Conservation (phyloP, 2,113 vertebrate species). For the Lampris megalopsis region DNA sequence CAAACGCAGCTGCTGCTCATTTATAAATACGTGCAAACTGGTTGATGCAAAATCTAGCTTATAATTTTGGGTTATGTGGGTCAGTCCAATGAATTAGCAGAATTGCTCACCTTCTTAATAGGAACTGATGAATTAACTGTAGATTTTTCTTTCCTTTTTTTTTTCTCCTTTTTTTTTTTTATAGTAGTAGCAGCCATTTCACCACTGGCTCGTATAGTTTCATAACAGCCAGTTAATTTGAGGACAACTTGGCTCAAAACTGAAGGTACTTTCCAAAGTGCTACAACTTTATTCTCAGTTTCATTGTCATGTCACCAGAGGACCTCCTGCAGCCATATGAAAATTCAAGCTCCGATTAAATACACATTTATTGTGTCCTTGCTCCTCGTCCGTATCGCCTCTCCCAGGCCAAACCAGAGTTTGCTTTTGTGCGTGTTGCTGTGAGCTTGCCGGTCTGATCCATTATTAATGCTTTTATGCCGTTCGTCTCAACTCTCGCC, state of each 20-base stretch:
- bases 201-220: background rate
- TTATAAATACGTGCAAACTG: conserved; percentile 54
- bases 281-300: too few species aligned
- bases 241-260: background rate
- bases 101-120: conserved; percentile 53
- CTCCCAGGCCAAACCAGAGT: too few species aligned
- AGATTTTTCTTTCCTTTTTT: conserved; percentile 38
- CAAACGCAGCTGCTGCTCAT: conserved; percentile 23
- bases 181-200: background rate
- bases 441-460: background rate
- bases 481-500: too few species aligned
- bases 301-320: background rate
- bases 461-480: too few species aligned
- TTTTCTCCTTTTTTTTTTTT: conserved; percentile 14
- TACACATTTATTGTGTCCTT: background rate
- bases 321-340: background rate
- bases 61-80: conserved; percentile 77
- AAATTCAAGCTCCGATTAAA: background rate
- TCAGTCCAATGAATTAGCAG: conserved; percentile 69
- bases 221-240: background rate
- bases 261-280: background rate
- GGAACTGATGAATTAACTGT: conserved; percentile 57
- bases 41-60: conserved; percentile 64
- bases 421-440: background rate
- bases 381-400: background rate